phyloP scores from a whole-genome alignment of 2,888 invertebrate genomes.

The Polylopha cassiicola region DNA sequence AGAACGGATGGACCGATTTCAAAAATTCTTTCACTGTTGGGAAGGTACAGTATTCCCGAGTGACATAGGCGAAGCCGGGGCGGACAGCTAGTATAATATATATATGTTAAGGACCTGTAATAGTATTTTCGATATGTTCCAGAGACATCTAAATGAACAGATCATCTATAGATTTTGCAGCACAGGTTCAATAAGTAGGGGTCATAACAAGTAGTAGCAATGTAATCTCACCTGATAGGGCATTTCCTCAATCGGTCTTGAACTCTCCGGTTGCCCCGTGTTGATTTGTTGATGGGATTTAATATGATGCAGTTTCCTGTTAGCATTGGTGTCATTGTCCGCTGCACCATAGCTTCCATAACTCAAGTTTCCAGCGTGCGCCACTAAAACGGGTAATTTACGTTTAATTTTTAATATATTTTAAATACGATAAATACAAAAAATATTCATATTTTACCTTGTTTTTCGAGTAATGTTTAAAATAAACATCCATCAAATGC shows the following conservation, averaged over 20 bases:
- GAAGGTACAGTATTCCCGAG: too few relatives aligned
- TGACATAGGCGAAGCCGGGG: too few relatives aligned
- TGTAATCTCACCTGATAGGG: conserved; percentile 74
- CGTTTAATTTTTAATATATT: background rate
- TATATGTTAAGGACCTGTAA: too few relatives aligned
- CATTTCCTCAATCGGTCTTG: conserved; percentile 73
- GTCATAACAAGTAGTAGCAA: conserved; percentile 12
- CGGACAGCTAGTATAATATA: too few relatives aligned
- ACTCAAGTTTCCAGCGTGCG: conserved; percentile 76
- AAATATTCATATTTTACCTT: conserved; percentile 13
- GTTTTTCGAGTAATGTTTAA: conserved; percentile 1
- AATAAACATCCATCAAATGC: conserved; percentile 5
- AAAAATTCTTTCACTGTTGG: too few relatives aligned
- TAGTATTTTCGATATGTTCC: too few relatives aligned
- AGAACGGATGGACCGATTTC: too few relatives aligned
- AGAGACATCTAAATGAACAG: too few relatives aligned
- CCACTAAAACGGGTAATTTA: conserved; percentile 60
- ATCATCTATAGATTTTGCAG: too few relatives aligned
- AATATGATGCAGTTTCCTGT: conserved; percentile 64
- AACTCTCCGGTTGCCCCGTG: conserved; percentile 56
- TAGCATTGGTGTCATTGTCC: conserved; percentile 57
- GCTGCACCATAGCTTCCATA: conserved; percentile 75
- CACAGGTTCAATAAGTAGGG: too few relatives aligned
- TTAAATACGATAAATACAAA: background rate
- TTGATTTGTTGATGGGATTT: conserved; percentile 72